These are phyloP conservation scores for Campoplex nolae DNA, from an alignment of 2,888 invertebrate genomes.

Conservation along the genomic window DNA sequence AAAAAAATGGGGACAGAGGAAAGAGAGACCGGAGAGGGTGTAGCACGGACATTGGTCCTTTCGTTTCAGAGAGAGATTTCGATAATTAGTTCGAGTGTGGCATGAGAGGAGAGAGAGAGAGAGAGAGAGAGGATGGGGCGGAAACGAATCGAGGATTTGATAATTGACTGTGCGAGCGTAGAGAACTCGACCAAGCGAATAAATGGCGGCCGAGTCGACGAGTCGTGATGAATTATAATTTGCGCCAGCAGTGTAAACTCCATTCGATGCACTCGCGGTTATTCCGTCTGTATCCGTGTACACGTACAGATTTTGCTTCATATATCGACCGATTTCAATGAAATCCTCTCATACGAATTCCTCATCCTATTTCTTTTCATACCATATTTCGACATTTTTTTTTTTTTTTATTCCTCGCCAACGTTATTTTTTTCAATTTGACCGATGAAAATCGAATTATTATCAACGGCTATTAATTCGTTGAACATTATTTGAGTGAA, in stretches of 20 bases:
- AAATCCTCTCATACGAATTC: neutral
- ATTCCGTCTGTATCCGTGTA: neutral
- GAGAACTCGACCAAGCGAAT: constrained; percentile 62
- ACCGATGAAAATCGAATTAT: neutral
- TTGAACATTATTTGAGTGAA: neutral
- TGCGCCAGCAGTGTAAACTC: constrained; percentile 57
- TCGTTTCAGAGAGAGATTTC: constrained; percentile 63
- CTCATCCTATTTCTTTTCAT: constrained; percentile 5
- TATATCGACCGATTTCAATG: constrained; percentile 3
- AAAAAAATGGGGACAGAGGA: neutral
- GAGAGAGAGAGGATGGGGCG: neutral
- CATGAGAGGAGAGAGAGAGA: neutral
- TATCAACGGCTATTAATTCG: neutral
- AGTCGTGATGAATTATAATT: constrained; percentile 66
- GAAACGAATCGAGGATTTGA: constrained; percentile 62
- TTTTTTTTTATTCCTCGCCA: neutral
- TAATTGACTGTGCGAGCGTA: constrained; percentile 61
- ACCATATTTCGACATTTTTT: neutral
- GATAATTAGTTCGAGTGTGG: constrained; percentile 66
- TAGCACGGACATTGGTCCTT: constrained; percentile 45
- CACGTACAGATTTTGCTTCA: neutral
- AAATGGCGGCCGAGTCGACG: constrained; percentile 62
- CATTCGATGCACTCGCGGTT: constrained; percentile 36
- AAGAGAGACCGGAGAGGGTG: constrained; percentile 4
- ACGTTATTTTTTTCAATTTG: neutral